Conservation (phyloP, 2,797 vertebrate genomes). For the Tachyglossus aculeatus region DNA sequence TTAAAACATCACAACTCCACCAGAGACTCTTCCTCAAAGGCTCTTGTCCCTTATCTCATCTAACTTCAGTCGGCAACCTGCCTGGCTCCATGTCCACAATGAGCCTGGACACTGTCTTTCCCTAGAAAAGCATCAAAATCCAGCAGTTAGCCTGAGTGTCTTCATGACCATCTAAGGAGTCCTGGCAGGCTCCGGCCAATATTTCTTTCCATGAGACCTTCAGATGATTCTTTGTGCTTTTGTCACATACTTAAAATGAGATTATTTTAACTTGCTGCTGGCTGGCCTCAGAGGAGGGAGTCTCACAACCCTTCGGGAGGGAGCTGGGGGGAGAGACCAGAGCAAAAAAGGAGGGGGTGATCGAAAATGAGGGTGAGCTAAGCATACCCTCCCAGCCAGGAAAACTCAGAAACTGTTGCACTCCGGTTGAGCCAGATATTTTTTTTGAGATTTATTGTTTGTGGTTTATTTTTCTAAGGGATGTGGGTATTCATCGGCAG, state of each 20-base stretch:
- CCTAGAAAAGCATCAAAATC: slow-evolving; percentile 69
- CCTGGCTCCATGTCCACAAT: slow-evolving; percentile 43
- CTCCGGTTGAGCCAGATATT: too few species aligned
- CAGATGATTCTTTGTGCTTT: slow-evolving; percentile 78
- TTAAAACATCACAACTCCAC: too few species aligned
- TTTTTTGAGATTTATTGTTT: slow-evolving; percentile 33
- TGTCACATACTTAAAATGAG: slow-evolving; percentile 82
- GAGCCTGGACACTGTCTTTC: slow-evolving; percentile 57
- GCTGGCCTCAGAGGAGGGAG: slow-evolving; percentile 65
- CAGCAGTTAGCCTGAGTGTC: slow-evolving; percentile 58
- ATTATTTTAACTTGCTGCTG: slow-evolving; percentile 77
- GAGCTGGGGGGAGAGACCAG: slow-evolving; percentile 68
- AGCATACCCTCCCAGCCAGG: too few species aligned
- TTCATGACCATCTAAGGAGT: slow-evolving; percentile 77
- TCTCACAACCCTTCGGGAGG: slow-evolving; percentile 74
- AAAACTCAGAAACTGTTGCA: too few species aligned
- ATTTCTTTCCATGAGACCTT: slow-evolving; percentile 72
- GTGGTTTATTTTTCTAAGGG: slow-evolving; percentile 69
- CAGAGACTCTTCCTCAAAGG: background rate
- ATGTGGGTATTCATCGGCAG: slow-evolving; percentile 28
- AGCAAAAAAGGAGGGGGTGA: slow-evolving; percentile 66
- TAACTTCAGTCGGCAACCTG: background rate
- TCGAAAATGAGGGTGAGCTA: too few species aligned
- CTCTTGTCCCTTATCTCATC: slow-evolving; percentile 6
- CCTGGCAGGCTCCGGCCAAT: slow-evolving; percentile 73